Evolutionary conservation across 2,113 vertebrate species (phyloP).

Genomic region (Fulmarus glacialis): DNA sequence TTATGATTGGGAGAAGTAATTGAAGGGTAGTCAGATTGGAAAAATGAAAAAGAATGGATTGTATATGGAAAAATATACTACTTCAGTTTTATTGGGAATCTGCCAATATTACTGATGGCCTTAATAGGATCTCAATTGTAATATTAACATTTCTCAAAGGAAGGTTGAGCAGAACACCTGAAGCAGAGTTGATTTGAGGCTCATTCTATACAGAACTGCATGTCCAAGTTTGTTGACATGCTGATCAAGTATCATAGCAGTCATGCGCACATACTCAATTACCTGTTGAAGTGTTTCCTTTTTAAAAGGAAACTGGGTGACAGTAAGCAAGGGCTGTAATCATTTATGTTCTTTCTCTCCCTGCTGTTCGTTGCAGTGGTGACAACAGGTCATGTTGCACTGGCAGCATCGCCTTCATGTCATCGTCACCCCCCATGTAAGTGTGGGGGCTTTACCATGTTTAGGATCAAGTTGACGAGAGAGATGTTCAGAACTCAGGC

Average conservation of each 20-base stretch:
- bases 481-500: neutral
- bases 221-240: neutral
- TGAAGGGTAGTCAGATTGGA: neutral
- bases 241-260: neutral
- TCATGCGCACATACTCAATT: neutral
- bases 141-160: neutral
- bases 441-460: neutral
- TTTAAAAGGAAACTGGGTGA: neutral
- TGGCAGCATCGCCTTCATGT: neutral
- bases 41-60: neutral
- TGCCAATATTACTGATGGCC: neutral
- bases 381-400: neutral
- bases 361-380: neutral
- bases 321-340: neutral
- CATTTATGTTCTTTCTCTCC: neutral
- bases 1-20: neutral
- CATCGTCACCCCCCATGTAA: neutral
- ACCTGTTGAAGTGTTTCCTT: neutral
- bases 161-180: neutral
- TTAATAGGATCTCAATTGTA: neutral
- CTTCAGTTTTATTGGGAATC: neutral
- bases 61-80: neutral
- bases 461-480: neutral
- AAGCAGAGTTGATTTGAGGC: neutral
- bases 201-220: neutral